phyloP scores from a whole-genome alignment of 2,113 vertebrate species.

The Thalassoma bifasciatum region DNA sequence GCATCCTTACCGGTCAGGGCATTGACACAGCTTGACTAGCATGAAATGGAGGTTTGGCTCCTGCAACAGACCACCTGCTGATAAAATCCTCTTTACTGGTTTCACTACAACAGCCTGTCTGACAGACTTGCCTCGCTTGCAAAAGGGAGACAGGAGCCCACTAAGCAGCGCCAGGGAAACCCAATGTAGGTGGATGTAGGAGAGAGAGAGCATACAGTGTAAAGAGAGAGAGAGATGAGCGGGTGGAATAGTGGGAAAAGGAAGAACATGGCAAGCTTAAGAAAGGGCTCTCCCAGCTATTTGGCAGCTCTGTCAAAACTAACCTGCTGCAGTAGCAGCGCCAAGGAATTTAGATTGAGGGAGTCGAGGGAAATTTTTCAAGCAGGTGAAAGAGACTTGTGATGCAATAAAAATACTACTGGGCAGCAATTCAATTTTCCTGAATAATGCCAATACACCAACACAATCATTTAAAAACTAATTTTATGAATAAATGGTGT shows the following conservation, averaged over 20 bases:
- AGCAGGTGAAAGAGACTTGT: too few relatives aligned
- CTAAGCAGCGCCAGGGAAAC: slow-evolving; percentile 47
- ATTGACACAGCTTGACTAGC: slow-evolving; percentile 51
- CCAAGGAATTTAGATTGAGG: too few relatives aligned
- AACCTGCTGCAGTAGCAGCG: slow-evolving; percentile 15
- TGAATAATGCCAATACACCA: not conserved
- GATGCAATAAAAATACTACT: too few relatives aligned
- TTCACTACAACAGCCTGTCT: slow-evolving; percentile 46
- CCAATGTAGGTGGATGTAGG: slow-evolving; percentile 44
- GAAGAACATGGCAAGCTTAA: slow-evolving; percentile 19
- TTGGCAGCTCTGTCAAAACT: slow-evolving; percentile 22
- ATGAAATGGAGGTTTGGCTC: slow-evolving; percentile 30
- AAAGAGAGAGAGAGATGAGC: slow-evolving; percentile 30
- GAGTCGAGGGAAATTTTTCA: too few relatives aligned
- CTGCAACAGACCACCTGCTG: slow-evolving; percentile 51
- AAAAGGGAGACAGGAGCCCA: slow-evolving; percentile 45
- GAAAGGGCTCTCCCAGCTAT: slow-evolving; percentile 43
- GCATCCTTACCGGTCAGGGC: slow-evolving; percentile 31
- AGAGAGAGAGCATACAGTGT: slow-evolving; percentile 1
- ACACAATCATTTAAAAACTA: not conserved
- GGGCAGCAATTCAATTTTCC: too few relatives aligned
- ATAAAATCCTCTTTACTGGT: slow-evolving; percentile 65
- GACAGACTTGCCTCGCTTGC: slow-evolving; percentile 50
- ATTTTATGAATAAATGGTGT: not conserved
- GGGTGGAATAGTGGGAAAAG: slow-evolving; percentile 35